Evolutionary conservation across 1,140 invertebrate genomes (phyloP).

Genomic region (Lepidostoma basale): DNA sequence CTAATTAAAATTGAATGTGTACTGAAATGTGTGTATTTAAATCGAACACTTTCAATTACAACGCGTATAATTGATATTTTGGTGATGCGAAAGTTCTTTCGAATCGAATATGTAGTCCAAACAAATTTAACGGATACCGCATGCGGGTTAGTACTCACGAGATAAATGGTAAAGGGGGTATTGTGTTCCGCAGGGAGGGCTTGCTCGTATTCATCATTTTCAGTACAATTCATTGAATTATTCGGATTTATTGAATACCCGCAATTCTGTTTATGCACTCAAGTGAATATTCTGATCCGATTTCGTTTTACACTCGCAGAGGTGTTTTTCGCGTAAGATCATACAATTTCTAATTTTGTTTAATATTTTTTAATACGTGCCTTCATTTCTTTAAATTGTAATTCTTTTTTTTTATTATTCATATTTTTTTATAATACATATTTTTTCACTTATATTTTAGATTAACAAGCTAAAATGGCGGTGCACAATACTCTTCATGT

Average conservation of each 20-base stretch:
- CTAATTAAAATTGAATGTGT: no score
- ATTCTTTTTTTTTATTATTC: no score
- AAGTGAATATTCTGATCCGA: background rate
- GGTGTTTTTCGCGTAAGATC: background rate
- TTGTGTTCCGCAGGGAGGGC: background rate
- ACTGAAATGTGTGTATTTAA: background rate
- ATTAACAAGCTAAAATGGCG: no score
- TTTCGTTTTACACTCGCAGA: background rate
- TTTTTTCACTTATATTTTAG: no score
- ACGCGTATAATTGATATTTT: background rate
- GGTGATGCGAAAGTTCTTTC: background rate
- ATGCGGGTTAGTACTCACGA: background rate
- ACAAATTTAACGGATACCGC: background rate
- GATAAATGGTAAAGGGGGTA: background rate
- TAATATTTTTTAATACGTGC: background rate
- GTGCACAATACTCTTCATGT: no score
- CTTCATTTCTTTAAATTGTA: background rate
- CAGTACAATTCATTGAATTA: background rate
- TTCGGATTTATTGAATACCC: background rate
- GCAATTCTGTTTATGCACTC: background rate
- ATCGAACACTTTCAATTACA: background rate
- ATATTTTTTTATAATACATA: no score
- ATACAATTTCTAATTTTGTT: background rate
- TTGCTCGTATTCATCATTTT: background rate
- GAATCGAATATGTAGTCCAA: background rate